Percentiles rank a stretch among this genome's conserved stretches.
phyloP scores from a whole-genome alignment of 1,140 invertebrate species.

The Papilio polytes region DNA sequence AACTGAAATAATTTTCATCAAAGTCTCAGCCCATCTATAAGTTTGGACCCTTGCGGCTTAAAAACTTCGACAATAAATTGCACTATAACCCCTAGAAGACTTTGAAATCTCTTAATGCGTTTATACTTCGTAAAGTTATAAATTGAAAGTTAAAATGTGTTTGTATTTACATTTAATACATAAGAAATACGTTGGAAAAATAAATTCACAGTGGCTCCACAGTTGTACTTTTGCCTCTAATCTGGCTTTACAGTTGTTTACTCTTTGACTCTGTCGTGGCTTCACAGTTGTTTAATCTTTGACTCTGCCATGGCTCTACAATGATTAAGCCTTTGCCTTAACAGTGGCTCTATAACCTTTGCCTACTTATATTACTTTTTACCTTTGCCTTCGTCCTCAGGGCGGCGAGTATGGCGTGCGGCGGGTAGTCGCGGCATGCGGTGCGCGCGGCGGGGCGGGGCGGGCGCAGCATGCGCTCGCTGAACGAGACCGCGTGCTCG shows the following conservation, averaged over 20 bases:
- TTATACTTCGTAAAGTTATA: conserved; percentile 11
- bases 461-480: conserved; percentile 77
- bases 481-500: conserved; percentile 91
- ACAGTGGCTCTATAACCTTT: too few species aligned
- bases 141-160: neutral
- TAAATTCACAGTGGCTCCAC: too few species aligned
- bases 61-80: conserved; percentile 26
- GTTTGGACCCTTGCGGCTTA: conserved; percentile 13
- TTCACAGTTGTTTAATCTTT: neutral
- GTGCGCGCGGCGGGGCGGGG: conserved; percentile 51
- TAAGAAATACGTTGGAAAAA: neutral
- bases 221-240: too few species aligned
- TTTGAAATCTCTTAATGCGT: conserved; percentile 19
- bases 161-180: neutral
- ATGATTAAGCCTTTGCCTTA: neutral
- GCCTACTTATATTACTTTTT: too few species aligned
- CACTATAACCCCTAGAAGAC: conserved; percentile 5
- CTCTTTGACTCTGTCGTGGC: neutral
- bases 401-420: conserved; percentile 39
- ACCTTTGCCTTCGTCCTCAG: neutral
- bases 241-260: neutral
- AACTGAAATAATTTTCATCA: neutral
- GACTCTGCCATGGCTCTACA: neutral
- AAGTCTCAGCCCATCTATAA: neutral
- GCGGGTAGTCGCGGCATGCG: conserved; percentile 61